Conservation (phyloP, 2,113 vertebrate species). For the Loxodonta africana region DNA sequence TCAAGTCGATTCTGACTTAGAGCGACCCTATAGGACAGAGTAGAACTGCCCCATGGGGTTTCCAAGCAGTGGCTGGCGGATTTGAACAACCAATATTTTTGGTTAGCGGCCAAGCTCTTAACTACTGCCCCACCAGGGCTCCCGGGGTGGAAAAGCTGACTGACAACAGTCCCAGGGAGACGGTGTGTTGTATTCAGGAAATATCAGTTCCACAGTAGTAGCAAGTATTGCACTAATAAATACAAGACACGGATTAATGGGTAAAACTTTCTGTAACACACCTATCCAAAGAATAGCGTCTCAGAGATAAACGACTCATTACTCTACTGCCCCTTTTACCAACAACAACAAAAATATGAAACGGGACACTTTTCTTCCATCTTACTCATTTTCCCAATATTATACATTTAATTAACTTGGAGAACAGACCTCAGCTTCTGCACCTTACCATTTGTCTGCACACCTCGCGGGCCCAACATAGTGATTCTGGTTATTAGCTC, state of each 20-base stretch:
- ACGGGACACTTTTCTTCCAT: conserved; percentile 39
- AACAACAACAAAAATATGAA: background rate
- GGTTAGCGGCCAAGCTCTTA: too few species aligned
- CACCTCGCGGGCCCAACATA: conserved; percentile 27
- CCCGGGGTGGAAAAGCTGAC: too few species aligned
- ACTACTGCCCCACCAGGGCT: too few species aligned
- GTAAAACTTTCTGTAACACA: background rate
- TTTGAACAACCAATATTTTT: too few species aligned
- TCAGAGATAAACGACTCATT: background rate
- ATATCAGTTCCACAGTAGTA: background rate
- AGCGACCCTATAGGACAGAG: too few species aligned
- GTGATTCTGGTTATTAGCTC: conserved; percentile 75
- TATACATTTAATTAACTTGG: conserved; percentile 29
- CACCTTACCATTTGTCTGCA: conserved; percentile 36
- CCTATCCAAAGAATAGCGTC: background rate
- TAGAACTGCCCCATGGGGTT: too few species aligned
- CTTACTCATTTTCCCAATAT: conserved; percentile 57
- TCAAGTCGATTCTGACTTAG: too few species aligned
- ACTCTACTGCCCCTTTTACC: background rate
- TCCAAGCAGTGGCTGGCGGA: too few species aligned
- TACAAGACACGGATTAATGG: background rate
- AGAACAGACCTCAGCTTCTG: conserved; percentile 16
- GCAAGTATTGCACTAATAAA: background rate
- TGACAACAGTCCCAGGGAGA: background rate
- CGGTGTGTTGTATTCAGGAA: background rate